phyloP scores from a whole-genome alignment of 2,113 vertebrate genomes.

The Heterochromis multidens region DNA sequence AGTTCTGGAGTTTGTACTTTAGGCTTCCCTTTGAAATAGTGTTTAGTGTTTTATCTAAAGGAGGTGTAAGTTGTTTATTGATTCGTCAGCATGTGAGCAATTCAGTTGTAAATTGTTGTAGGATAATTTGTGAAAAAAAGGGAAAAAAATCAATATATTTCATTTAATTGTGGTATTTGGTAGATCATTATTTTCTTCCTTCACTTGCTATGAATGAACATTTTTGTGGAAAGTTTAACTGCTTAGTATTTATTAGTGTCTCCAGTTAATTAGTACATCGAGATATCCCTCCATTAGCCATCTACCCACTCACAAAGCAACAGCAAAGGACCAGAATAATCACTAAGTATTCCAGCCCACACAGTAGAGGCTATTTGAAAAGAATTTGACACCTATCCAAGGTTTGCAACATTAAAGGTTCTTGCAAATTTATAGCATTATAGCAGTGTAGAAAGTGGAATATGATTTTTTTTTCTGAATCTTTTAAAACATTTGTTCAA shows the following conservation, averaged over 20 bases:
- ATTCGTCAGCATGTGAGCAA: neutral
- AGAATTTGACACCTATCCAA: neutral
- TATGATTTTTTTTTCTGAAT: neutral
- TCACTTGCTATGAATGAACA: neutral
- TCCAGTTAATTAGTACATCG: constrained; percentile 47
- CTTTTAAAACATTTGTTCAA: neutral
- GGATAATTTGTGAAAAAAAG: too few species aligned
- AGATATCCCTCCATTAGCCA: constrained; percentile 20
- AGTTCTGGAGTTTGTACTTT: neutral
- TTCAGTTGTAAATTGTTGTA: neutral
- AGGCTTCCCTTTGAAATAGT: neutral
- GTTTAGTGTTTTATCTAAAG: neutral
- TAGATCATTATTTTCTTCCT: neutral
- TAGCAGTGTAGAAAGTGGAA: too few species aligned
- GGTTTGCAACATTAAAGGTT: neutral
- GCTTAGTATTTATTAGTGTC: constrained; percentile 17
- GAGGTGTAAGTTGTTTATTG: neutral
- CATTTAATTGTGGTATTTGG: too few species aligned
- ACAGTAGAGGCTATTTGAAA: neutral
- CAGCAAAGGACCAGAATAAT: constrained; percentile 10
- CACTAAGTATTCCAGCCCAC: constrained; percentile 19
- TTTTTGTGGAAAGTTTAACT: neutral
- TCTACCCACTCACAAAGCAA: constrained; percentile 30
- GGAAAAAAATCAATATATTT: too few species aligned
- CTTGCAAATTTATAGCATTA: neutral